phyloP scores from a whole-genome alignment of 2,113 vertebrate species.

The Pristiophorus japonicus region DNA sequence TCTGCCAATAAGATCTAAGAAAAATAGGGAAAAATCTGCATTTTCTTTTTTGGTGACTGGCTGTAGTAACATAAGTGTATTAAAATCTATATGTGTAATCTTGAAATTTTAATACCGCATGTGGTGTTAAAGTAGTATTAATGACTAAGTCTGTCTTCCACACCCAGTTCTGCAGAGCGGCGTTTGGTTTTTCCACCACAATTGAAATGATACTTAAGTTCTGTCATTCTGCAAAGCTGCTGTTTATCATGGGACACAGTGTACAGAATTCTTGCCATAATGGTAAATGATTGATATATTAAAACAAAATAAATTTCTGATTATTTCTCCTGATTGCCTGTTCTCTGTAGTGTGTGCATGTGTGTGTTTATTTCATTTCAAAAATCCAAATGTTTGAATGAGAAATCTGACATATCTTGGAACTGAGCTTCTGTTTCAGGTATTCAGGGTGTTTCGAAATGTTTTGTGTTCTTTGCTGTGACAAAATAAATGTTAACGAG shows the following conservation, averaged over 20 bases:
- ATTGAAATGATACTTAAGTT: constrained; percentile 50
- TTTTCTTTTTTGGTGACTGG: constrained; percentile 53
- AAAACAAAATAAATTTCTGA: constrained; percentile 82
- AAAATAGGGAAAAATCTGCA: constrained; percentile 56
- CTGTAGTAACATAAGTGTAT: constrained; percentile 62
- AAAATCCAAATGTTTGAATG: background rate
- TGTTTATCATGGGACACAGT: constrained; percentile 66
- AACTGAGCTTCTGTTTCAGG: background rate
- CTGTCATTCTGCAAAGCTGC: constrained; percentile 63
- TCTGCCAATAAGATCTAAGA: constrained; percentile 64
- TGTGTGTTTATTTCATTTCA: background rate
- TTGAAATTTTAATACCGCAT: constrained; percentile 62
- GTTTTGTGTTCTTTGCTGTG: background rate
- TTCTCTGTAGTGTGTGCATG: background rate
- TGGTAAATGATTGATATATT: constrained; percentile 69
- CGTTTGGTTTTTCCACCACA: constrained; percentile 60
- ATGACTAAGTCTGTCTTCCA: constrained; percentile 65
- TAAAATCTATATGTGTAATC: constrained; percentile 54
- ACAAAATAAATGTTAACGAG: background rate
- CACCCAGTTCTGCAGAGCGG: constrained; percentile 55
- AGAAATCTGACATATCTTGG: background rate
- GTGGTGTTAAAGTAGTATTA: constrained; percentile 60
- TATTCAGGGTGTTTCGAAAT: background rate
- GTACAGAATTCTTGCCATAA: constrained; percentile 72
- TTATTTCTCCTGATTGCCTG: constrained; percentile 69